Conservation (phyloP, 92 coral and sea anemone genomes). For the Phenganax subtilis region DNA sequence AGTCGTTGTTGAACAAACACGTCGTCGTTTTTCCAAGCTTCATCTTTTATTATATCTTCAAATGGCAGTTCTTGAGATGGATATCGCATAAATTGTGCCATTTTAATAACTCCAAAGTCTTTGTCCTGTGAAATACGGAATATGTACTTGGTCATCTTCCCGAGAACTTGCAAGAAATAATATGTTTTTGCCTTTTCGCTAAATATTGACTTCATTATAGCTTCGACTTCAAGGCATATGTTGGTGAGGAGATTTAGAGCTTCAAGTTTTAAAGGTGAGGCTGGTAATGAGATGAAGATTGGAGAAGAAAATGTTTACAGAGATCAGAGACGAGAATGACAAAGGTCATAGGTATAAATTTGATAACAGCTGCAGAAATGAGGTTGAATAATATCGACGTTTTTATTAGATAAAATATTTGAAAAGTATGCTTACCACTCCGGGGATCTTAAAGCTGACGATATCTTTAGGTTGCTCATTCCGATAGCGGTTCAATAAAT, state of each 20-base stretch:
- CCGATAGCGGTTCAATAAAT: background rate
- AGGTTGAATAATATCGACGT: too few species aligned
- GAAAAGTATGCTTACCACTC: background rate
- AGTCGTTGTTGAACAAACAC: slow-evolving; percentile 74
- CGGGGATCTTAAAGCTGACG: background rate
- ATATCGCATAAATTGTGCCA: slow-evolving; percentile 13
- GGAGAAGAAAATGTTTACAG: too few species aligned
- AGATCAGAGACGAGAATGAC: too few species aligned
- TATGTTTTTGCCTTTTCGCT: background rate
- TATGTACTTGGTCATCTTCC: background rate
- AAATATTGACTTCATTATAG: too few species aligned
- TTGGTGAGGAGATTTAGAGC: too few species aligned
- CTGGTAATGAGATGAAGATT: too few species aligned
- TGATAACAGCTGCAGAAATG: too few species aligned
- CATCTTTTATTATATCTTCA: slow-evolving; percentile 59
- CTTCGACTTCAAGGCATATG: too few species aligned
- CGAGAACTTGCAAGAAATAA: background rate
- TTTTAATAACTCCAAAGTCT: background rate
- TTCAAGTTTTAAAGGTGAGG: too few species aligned
- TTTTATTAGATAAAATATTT: background rate
- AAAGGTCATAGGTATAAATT: too few species aligned
- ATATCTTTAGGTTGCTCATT: background rate
- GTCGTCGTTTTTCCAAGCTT: slow-evolving; percentile 80
- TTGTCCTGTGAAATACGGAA: background rate
- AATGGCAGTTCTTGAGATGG: slow-evolving; percentile 72